These are phyloP conservation scores for Microcebus ravelobensis DNA, from an alignment of 2,113 vertebrate genomes.

Conservation along the genomic window DNA sequence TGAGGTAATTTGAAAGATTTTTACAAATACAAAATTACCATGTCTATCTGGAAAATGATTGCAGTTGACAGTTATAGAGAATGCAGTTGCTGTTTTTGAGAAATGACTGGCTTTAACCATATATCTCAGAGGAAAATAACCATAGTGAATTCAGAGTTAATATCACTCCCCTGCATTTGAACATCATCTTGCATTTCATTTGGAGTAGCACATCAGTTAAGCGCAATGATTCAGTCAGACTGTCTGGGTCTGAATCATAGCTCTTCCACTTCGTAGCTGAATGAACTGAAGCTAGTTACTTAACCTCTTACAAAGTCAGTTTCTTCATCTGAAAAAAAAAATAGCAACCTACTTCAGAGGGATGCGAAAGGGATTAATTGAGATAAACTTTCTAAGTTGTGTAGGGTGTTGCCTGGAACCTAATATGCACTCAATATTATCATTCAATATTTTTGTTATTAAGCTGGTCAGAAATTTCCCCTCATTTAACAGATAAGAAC, in stretches of 20 bases:
- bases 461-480: neutral
- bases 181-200: neutral
- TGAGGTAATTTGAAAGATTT: neutral
- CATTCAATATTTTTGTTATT: neutral
- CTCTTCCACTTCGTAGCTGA: neutral
- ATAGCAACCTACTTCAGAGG: neutral
- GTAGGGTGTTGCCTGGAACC: neutral
- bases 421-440: neutral
- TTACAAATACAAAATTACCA: constrained; percentile 1
- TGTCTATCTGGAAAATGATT: neutral
- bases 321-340: neutral
- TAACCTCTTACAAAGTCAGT: neutral
- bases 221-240: neutral
- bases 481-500: neutral
- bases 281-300: neutral
- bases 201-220: neutral
- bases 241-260: neutral
- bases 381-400: neutral
- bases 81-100: neutral
- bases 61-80: neutral
- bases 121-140: constrained; percentile 19
- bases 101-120: constrained; percentile 2
- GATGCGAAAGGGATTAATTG: neutral
- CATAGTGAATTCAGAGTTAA: constrained; percentile 25
- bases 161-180: neutral